A percentile compares a stretch with the other conserved stretches of the same genome.
Evolutionary conservation across 2,797 vertebrate species (phyloP).

Genomic region (Mormyrops attenuatus): DNA sequence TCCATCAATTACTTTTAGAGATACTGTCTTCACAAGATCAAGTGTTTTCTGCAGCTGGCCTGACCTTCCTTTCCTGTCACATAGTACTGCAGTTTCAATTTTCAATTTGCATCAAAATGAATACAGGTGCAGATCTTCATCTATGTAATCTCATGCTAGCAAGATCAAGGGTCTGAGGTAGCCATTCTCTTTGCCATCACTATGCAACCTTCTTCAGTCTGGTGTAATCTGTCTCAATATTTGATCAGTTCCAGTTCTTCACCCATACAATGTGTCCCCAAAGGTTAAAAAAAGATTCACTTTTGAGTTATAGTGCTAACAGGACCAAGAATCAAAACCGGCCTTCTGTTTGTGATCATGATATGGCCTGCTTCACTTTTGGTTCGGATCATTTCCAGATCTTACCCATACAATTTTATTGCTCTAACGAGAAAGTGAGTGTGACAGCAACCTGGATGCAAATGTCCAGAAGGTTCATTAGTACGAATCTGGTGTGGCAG

Average conservation of each 20-base stretch:
- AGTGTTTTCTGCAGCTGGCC: neutral
- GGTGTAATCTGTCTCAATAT: neutral
- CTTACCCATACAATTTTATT: neutral
- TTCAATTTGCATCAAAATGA: neutral
- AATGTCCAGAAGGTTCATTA: neutral
- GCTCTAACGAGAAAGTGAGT: neutral
- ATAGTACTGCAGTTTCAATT: neutral
- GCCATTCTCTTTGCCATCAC: neutral
- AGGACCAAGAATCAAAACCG: neutral
- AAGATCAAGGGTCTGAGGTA: neutral
- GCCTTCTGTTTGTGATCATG: neutral
- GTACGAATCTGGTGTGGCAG: neutral
- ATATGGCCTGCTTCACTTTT: neutral
- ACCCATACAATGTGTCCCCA: neutral
- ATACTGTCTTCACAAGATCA: neutral
- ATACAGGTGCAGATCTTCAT: neutral
- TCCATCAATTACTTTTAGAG: neutral
- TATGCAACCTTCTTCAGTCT: neutral
- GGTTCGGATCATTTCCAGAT: neutral
- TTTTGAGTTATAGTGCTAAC: neutral
- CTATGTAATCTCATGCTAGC: neutral
- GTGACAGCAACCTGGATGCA: neutral
- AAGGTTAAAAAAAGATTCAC: neutral
- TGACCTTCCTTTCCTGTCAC: neutral
- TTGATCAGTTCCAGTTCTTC: neutral